Conservation (phyloP, 2,888 invertebrate species). For the Criorhina ranunculi region DNA sequence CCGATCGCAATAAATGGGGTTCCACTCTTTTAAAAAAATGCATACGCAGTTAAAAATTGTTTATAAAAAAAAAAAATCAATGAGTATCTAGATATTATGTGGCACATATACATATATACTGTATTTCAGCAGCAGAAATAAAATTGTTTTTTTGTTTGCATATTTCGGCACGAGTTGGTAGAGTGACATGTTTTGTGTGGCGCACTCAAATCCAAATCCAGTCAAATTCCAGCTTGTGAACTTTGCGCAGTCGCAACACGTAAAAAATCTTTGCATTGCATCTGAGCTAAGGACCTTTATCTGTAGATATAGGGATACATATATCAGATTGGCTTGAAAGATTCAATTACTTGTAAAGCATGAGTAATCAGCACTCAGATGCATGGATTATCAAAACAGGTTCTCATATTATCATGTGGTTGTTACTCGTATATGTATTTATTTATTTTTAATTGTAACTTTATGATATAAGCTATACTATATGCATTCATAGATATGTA, state of each 20-base stretch:
- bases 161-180: slow-evolving; percentile 24
- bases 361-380: slow-evolving; percentile 65
- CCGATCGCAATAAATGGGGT: slow-evolving; percentile 16
- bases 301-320: slow-evolving; percentile 1
- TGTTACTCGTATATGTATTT: no score
- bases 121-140: not conserved
- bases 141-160: not conserved
- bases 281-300: slow-evolving; percentile 31
- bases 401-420: slow-evolving; percentile 37
- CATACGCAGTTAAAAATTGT: slow-evolving; percentile 2
- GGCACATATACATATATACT: not conserved
- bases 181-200: slow-evolving; percentile 33
- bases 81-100: slow-evolving; percentile 1
- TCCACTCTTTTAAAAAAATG: slow-evolving; percentile 1
- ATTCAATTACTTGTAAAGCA: slow-evolving; percentile 44
- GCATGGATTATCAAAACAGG: slow-evolving; percentile 42
- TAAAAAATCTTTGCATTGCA: slow-evolving; percentile 23
- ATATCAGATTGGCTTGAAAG: slow-evolving; percentile 13
- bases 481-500: not conserved
- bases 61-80: not conserved
- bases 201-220: slow-evolving; percentile 69
- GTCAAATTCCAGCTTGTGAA: slow-evolving; percentile 55
- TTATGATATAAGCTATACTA: not conserved
- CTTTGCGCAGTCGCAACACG: slow-evolving; percentile 37
- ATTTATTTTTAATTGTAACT: not conserved